phyloP scores from a whole-genome alignment of 1,140 invertebrate species.

The Ladona fulva region DNA sequence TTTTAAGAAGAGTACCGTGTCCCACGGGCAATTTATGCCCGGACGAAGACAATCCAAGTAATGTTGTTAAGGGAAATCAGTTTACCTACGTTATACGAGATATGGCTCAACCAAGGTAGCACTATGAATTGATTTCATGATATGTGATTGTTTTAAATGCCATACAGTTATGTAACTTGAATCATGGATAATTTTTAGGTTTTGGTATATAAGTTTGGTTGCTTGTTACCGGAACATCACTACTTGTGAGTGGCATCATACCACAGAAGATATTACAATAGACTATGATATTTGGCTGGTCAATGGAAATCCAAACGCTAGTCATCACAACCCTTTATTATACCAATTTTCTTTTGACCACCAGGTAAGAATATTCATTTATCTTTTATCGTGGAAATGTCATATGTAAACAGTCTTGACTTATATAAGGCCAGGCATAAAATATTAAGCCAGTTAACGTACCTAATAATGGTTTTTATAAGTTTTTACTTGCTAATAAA shows the following conservation, averaged over 20 bases:
- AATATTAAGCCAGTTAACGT: neutral
- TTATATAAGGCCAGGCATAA: neutral
- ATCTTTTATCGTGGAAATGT: no score
- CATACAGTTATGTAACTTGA: neutral
- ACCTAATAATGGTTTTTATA: no score
- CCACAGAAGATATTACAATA: constrained; percentile 46
- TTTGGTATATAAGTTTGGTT: constrained; percentile 93
- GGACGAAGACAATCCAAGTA: constrained; percentile 76
- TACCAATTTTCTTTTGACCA: constrained; percentile 96
- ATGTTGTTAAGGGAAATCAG: constrained; percentile 79
- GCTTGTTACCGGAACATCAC: constrained; percentile 74
- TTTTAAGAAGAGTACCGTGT: constrained; percentile 82
- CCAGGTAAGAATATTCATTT: constrained; percentile 43
- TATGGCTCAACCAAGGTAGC: constrained; percentile 75
- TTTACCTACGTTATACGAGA: constrained; percentile 91
- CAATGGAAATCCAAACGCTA: constrained; percentile 85
- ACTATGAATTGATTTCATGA: constrained; percentile 14
- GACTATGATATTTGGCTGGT: constrained; percentile 93
- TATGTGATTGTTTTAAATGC: constrained; percentile 17
- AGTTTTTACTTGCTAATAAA: no score
- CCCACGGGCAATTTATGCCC: constrained; percentile 61
- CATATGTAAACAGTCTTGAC: constrained; percentile 14
- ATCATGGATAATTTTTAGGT: constrained; percentile 47
- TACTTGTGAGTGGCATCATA: constrained; percentile 75
- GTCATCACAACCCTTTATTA: constrained; percentile 72